These are phyloP conservation scores for Gandaritis pyraliata DNA, from an alignment of 2,888 invertebrate species.

Conservation along the genomic window DNA sequence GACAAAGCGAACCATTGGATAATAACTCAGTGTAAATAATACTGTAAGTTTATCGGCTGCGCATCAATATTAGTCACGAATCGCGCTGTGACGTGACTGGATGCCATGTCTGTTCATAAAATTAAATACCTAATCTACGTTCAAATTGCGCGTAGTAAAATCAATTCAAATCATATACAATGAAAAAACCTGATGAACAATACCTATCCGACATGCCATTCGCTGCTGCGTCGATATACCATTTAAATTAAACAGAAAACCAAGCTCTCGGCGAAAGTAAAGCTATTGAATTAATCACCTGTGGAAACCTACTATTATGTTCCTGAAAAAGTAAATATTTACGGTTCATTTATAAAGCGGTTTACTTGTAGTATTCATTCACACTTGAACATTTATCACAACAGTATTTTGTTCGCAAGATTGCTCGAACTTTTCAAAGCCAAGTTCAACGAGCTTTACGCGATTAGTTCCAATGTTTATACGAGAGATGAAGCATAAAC, in stretches of 20 bases:
- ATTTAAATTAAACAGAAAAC: not conserved
- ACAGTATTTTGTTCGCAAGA: slow-evolving; percentile 6
- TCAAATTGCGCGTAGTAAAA: not conserved
- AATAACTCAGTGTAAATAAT: slow-evolving; percentile 65
- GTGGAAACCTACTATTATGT: slow-evolving; percentile 2
- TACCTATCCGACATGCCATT: too few species aligned
- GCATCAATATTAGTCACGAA: slow-evolving; percentile 75
- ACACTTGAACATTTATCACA: not conserved
- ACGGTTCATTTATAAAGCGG: slow-evolving; percentile 4
- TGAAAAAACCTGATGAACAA: too few species aligned
- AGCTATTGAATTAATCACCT: slow-evolving; percentile 2
- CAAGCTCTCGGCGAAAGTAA: not conserved
- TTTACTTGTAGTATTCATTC: slow-evolving; percentile 12
- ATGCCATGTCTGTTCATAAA: slow-evolving; percentile 34
- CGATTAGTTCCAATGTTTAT: slow-evolving; percentile 24
- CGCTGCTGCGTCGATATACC: too few species aligned
- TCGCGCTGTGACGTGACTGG: slow-evolving; percentile 66
- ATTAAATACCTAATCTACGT: not conserved
- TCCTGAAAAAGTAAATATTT: slow-evolving; percentile 13
- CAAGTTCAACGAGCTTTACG: slow-evolving; percentile 23
- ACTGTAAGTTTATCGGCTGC: slow-evolving; percentile 66
- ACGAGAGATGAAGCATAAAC: slow-evolving; percentile 22
- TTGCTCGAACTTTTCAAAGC: slow-evolving; percentile 14
- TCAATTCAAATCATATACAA: too few species aligned
- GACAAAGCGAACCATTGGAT: slow-evolving; percentile 46